These are phyloP conservation scores for Mythimna impura DNA, from an alignment of 2,888 invertebrate species.

Conservation along the genomic window DNA sequence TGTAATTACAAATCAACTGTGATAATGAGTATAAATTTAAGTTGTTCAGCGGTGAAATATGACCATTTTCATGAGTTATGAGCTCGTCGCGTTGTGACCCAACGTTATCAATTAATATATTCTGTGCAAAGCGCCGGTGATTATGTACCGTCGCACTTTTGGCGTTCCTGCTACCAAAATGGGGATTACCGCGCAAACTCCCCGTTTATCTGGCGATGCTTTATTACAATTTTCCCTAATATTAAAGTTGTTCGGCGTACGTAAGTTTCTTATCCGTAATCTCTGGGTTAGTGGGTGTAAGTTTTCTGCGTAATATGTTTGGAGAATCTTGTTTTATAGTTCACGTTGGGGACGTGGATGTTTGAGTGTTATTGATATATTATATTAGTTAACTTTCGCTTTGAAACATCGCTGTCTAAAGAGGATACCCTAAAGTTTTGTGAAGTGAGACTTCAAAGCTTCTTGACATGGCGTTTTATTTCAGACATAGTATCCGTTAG, in stretches of 20 bases:
- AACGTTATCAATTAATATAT: conserved; percentile 85
- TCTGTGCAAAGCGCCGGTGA: conserved; percentile 73
- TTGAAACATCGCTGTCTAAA: conserved; percentile 41
- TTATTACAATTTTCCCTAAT: conserved; percentile 67
- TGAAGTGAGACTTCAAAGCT: conserved; percentile 35
- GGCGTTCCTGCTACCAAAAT: conserved; percentile 67
- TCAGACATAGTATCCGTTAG: conserved; percentile 27
- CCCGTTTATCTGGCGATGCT: conserved; percentile 68
- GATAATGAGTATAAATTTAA: conserved; percentile 71
- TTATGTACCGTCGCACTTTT: conserved; percentile 54
- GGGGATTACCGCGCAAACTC: conserved; percentile 68
- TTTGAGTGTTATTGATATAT: conserved; percentile 53
- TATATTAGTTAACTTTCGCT: conserved; percentile 44
- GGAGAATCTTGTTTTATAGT: conserved; percentile 55
- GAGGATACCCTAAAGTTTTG: conserved; percentile 34
- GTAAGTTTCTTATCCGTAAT: conserved; percentile 64
- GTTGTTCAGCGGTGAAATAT: conserved; percentile 78
- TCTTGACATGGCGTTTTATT: conserved; percentile 49
- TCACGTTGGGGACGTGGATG: conserved; percentile 29
- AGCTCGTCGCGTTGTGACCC: conserved; percentile 76
- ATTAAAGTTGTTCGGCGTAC: conserved; percentile 58
- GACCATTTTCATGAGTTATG: conserved; percentile 79
- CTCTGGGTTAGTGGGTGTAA: conserved; percentile 62
- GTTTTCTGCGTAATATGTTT: conserved; percentile 60
- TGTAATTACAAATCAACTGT: conserved; percentile 51